phyloP scores from a whole-genome alignment of 2,113 vertebrate genomes.

The Nannobrachium achirus region DNA sequence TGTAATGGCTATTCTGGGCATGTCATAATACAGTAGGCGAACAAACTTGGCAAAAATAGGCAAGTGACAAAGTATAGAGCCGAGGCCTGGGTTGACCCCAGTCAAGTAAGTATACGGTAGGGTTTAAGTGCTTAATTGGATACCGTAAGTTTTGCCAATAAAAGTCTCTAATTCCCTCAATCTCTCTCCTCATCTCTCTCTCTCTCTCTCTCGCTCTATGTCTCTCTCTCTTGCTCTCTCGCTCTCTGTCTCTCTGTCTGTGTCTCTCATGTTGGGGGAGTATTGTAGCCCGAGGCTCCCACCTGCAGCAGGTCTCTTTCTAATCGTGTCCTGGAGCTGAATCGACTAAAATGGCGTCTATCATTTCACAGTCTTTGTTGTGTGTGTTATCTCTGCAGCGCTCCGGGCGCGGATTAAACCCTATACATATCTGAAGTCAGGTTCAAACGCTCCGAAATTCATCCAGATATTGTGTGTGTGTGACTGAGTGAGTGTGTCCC shows the following conservation, averaged over 20 bases:
- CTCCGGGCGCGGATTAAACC: conserved; percentile 56
- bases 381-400: conserved; percentile 55
- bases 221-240: neutral
- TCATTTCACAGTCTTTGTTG: conserved; percentile 62
- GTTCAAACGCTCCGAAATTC: conserved; percentile 32
- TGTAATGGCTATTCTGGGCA: too few species aligned
- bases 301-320: conserved; percentile 63
- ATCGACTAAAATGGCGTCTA: conserved; percentile 67
- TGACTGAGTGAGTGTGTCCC: neutral
- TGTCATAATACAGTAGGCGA: too few species aligned
- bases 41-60: too few species aligned
- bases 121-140: too few species aligned
- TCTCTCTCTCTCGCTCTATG: neutral
- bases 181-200: neutral
- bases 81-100: too few species aligned
- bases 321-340: conserved; percentile 68
- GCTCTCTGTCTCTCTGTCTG: neutral
- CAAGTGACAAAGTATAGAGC: too few species aligned
- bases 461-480: conserved; percentile 10
- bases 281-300: conserved; percentile 53
- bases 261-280: neutral
- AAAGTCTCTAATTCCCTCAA: conserved; percentile 16
- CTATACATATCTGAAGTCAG: conserved; percentile 59
- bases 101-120: too few species aligned
- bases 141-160: too few species aligned